Base-by-base conservation (phyloP, 2,888 invertebrate species). In the Plemyria rubiginata region DNA sequence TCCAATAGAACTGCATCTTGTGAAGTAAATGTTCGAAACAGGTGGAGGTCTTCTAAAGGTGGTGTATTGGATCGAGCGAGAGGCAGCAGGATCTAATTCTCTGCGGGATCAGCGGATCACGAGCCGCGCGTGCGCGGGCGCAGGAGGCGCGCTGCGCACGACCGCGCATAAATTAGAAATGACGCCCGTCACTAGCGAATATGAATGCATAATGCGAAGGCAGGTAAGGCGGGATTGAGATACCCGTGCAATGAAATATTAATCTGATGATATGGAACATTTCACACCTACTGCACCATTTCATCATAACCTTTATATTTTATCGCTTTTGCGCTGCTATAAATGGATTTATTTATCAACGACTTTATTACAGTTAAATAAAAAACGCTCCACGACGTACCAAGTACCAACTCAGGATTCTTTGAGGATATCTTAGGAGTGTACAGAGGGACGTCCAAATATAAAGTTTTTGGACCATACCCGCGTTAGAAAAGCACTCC, bases 131-230 rank as follows among this genome's bases (percentile, higher is more conserved):
- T 72, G 75, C 70, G 70, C 70, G 71, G 65, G 71, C 73, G 78
- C 76, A 69, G 78, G 75, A 78, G 83, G 81, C 76, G 80, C 73
- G 79, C 74, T 74, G 82, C 62, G 79, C 87, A 88, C 89, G 88
- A 87, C 77, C 77, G 74, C 75, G 87, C 85, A 88, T 89, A 87
- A 86, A 88, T 87, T 88, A 87, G 78, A 79, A 77, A 77, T 80
- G 82, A 82, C 78, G 79, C 72, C 77, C 75, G 78, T 74, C 73
- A 67, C 66, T 59, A 54, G 60, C 61, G 60, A 64, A 70, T 69
- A 67, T 68, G 67, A 68, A 71, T 71, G 64, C 67, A 63, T 71
- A 67, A 69, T 68, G 63, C 53, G 61, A 59, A 67, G 63, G 65
- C 62, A 54, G 60, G 61, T 45, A 32, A 45, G 45, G 45, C 45